Percentiles rank a stretch among this genome's conserved stretches.
Conservation (phyloP, 1,140 invertebrate genomes). For the Tetramorium parvispinum region DNA sequence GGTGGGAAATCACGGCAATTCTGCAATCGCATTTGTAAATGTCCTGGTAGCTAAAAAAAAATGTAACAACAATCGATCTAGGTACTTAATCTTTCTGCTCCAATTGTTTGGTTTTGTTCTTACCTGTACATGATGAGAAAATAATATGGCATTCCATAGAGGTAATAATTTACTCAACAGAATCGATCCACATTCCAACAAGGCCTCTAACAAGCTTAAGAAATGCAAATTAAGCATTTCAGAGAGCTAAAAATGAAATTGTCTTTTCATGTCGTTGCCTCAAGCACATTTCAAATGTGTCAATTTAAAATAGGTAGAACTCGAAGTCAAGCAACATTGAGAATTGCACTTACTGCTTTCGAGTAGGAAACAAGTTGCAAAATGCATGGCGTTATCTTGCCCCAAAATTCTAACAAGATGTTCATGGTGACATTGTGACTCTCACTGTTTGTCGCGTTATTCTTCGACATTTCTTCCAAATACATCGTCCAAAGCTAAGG, state of each 20-base stretch:
- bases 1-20: slow-evolving; percentile 93
- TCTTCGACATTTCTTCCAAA: slow-evolving; percentile 94
- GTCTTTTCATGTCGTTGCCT: neutral
- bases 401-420: slow-evolving; percentile 99
- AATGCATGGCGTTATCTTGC: slow-evolving; percentile 97
- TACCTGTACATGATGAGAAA: slow-evolving; percentile 94
- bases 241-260: slow-evolving; percentile 89
- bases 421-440: slow-evolving; percentile 90
- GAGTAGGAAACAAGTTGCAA: slow-evolving; percentile 97
- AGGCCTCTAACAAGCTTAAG: slow-evolving; percentile 96
- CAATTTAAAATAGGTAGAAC: neutral
- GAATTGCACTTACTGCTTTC: slow-evolving; percentile 90
- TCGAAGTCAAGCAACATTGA: neutral
- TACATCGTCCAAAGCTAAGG: slow-evolving; percentile 98
- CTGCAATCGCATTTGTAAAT: slow-evolving; percentile 95
- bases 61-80: neutral
- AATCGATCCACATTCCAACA: slow-evolving; percentile 98
- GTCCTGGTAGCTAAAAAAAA: slow-evolving; percentile 92
- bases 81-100: neutral
- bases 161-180: slow-evolving; percentile 94
- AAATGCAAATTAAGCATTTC: slow-evolving; percentile 99
- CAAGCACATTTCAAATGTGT: neutral
- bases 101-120: slow-evolving; percentile 58
- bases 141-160: slow-evolving; percentile 96
- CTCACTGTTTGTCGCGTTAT: slow-evolving; percentile 89